Conservation (phyloP, 2,113 vertebrate species). For the Pluvialis apricaria region DNA sequence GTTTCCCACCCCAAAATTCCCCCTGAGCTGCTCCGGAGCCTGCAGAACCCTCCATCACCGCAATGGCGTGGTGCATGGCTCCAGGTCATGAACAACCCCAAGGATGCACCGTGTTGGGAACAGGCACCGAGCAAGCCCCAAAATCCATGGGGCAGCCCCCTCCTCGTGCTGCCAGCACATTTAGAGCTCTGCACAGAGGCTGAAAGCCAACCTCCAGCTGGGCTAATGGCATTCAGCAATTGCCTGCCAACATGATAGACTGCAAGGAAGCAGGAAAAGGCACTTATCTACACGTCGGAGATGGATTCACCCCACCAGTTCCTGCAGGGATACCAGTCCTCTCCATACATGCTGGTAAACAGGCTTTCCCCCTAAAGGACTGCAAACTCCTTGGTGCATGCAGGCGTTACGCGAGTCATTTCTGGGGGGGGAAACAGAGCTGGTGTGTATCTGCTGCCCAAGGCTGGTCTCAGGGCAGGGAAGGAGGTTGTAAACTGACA, state of each 20-base stretch:
- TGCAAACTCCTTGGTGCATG: neutral
- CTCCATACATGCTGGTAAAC: neutral
- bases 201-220: slow-evolving; percentile 17
- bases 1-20: neutral
- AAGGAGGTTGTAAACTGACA: neutral
- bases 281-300: neutral
- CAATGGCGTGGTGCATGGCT: fast-evolving
- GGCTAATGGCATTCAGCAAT: neutral
- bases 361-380: neutral
- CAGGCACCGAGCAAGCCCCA: neutral
- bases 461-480: neutral
- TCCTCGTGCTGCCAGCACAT: neutral
- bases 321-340: slow-evolving; percentile 17
- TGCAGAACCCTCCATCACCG: neutral
- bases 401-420: neutral
- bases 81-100: neutral
- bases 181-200: neutral
- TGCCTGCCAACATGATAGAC: neutral
- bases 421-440: neutral
- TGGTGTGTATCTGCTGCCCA: neutral
- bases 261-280: neutral
- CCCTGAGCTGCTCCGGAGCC: neutral
- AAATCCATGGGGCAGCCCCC: neutral
- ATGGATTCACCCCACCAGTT: slow-evolving; percentile 7
- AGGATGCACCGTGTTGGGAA: neutral